Percentiles rank a stretch among this genome's conserved stretches.
Conservation (phyloP, 2,113 vertebrate genomes). For the Nicator chloris region DNA sequence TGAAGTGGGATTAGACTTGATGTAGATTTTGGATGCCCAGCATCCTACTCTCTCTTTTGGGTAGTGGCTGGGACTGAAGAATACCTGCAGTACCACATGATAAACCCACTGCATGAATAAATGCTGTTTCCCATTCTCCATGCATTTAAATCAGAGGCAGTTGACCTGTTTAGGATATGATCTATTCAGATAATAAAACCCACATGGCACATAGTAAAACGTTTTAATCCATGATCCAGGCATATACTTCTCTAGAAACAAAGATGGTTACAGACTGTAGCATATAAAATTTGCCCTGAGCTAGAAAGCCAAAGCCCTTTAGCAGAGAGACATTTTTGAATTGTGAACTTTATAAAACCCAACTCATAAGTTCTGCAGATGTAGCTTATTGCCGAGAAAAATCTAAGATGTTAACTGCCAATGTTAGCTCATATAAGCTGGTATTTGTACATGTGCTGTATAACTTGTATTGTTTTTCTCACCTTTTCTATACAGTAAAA, state of each 20-base stretch:
- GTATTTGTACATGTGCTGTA: conserved; percentile 24
- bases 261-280: conserved; percentile 55
- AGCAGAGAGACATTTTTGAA: conserved; percentile 50
- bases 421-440: conserved; percentile 41
- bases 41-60: background rate
- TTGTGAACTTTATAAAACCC: conserved; percentile 54
- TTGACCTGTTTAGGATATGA: conserved; percentile 62
- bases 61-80: background rate
- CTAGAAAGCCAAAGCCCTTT: conserved; percentile 38
- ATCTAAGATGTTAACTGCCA: conserved; percentile 40
- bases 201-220: conserved; percentile 42
- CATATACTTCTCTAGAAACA: conserved; percentile 47
- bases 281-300: conserved; percentile 56
- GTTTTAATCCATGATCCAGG: conserved; percentile 59
- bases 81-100: background rate
- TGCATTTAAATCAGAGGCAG: conserved; percentile 53
- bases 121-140: conserved; percentile 31
- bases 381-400: conserved; percentile 46
- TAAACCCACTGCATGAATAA: conserved; percentile 2
- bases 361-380: conserved; percentile 59
- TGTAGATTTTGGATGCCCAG: background rate
- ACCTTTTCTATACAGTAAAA: conserved; percentile 27
- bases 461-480: conserved; percentile 59
- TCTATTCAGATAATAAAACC: conserved; percentile 63
- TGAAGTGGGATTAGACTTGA: background rate